These are phyloP conservation scores for Tillus elongatus DNA, from an alignment of 2,888 invertebrate species.

Conservation along the genomic window DNA sequence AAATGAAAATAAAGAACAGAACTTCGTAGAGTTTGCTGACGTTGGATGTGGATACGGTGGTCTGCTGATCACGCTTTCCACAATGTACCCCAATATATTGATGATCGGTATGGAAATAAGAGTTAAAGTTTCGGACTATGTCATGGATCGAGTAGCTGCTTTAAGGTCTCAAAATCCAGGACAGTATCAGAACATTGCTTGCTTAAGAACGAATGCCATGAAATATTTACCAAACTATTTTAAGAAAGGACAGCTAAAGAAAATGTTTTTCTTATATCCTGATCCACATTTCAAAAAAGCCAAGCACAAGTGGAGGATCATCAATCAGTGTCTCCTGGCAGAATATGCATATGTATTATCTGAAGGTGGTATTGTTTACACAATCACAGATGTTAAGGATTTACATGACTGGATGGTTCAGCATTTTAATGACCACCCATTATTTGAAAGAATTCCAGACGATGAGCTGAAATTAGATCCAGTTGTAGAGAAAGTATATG, in stretches of 20 bases:
- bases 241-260: conserved; percentile 83
- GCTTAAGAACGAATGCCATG: conserved; percentile 96
- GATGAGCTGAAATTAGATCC: conserved; percentile 71
- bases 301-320: conserved; percentile 98
- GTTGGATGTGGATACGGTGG: conserved; percentile 99
- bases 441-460: conserved; percentile 68
- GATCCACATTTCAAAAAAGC: conserved; percentile 99
- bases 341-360: conserved; percentile 94
- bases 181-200: conserved; percentile 86
- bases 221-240: conserved; percentile 98
- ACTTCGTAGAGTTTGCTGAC: conserved; percentile 81
- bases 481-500: conserved; percentile 80
- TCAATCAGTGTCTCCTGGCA: conserved; percentile 82
- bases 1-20: conserved; percentile 29
- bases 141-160: conserved; percentile 87
- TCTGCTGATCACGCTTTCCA: conserved; percentile 78
- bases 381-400: conserved; percentile 96
- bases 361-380: conserved; percentile 82
- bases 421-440: conserved; percentile 83
- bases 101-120: conserved; percentile 96
- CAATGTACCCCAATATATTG: conserved; percentile 80
- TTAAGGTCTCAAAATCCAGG: conserved; percentile 65
- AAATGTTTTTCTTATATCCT: conserved; percentile 98
- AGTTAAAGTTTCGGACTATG: conserved; percentile 97
- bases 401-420: conserved; percentile 94